Conservation (phyloP, 2,888 invertebrate genomes). For the Agonopterix alstromeriana region DNA sequence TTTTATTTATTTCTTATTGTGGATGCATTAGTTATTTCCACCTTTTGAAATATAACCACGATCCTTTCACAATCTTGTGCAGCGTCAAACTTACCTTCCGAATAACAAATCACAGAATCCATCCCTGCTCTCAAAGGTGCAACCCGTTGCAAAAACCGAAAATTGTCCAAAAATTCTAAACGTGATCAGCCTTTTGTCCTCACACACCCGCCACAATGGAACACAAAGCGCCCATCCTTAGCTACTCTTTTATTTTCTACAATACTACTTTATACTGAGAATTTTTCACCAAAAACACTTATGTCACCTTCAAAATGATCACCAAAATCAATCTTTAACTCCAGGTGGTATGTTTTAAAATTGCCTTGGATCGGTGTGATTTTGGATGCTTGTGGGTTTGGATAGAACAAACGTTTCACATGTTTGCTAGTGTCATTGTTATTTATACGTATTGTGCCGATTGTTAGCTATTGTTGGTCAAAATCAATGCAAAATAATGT, state of each 20-base stretch:
- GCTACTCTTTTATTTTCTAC: constrained; percentile 67
- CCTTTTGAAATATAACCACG: too few relatives aligned
- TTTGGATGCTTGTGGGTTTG: constrained; percentile 17
- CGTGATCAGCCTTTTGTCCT: constrained; percentile 55
- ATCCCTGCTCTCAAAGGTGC: constrained; percentile 61
- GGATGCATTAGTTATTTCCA: too few relatives aligned
- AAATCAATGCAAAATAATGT: constrained; percentile 75
- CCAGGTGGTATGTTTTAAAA: not conserved
- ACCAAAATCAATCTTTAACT: constrained; percentile 14
- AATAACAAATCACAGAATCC: constrained; percentile 20
- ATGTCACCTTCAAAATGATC: not conserved
- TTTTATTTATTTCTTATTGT: too few relatives aligned
- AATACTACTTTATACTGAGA: constrained; percentile 57
- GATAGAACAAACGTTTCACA: constrained; percentile 49
- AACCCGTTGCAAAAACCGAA: constrained; percentile 73
- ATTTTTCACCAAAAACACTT: constrained; percentile 11
- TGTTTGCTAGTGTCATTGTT: constrained; percentile 76
- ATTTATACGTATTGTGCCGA: constrained; percentile 67
- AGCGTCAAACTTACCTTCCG: too few relatives aligned
- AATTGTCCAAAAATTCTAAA: constrained; percentile 73
- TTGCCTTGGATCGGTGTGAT: not conserved
- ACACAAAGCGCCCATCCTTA: constrained; percentile 70
- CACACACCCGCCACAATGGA: constrained; percentile 71
- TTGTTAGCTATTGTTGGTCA: constrained; percentile 61
- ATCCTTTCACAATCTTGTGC: too few relatives aligned